Conservation (phyloP, 2,113 vertebrate species). For the Tachysurus fulvidraco region DNA sequence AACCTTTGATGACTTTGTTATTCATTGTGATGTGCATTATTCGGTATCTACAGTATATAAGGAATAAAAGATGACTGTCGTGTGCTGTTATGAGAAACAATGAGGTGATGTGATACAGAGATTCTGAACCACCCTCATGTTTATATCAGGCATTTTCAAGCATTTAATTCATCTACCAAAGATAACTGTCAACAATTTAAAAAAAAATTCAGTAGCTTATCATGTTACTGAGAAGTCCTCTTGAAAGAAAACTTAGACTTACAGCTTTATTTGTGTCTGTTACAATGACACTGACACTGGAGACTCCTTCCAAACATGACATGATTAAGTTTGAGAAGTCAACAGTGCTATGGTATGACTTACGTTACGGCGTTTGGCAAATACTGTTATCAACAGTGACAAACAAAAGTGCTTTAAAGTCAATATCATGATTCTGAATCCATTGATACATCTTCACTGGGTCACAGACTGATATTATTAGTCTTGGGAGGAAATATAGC, state of each 20-base stretch:
- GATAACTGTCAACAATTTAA: background rate
- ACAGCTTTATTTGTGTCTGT: background rate
- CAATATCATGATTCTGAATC: too few relatives aligned
- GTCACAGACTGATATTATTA: too few relatives aligned
- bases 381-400: too few relatives aligned
- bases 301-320: background rate
- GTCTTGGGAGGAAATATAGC: too few relatives aligned
- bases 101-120: background rate
- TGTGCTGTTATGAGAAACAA: background rate
- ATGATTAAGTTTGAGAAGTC: background rate
- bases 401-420: too few relatives aligned
- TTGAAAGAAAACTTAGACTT: background rate
- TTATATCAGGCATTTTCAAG: background rate
- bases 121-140: background rate
- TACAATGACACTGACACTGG: background rate
- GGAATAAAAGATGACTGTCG: background rate
- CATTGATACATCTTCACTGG: too few relatives aligned
- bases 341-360: background rate
- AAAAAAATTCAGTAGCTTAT: background rate
- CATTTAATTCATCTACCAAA: background rate
- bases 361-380: too few relatives aligned
- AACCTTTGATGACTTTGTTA: background rate
- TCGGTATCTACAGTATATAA: background rate
- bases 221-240: background rate
- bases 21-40: background rate